Evolutionary conservation across 2,113 vertebrate genomes (phyloP).

Genomic region (Azemiops feae): DNA sequence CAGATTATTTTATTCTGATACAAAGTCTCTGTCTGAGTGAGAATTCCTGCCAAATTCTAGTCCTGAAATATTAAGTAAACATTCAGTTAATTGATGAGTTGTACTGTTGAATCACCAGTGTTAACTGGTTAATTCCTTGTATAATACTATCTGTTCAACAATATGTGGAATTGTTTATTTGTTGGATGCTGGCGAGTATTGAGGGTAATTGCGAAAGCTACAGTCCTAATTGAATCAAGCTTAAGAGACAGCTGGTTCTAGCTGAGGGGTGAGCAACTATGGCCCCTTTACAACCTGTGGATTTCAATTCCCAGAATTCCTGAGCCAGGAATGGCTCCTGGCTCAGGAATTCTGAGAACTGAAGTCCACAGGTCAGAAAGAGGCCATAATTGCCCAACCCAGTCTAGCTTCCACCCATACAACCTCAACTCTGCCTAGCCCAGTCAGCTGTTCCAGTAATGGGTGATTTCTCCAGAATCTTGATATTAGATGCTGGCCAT

Average conservation of each 20-base stretch:
- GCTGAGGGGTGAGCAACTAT: not conserved
- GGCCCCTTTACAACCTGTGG: not conserved
- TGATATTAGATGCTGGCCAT: not conserved
- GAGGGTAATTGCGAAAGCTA: not conserved
- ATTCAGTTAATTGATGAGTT: not conserved
- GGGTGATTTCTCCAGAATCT: not conserved
- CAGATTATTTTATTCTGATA: not conserved
- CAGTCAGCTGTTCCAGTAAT: not conserved
- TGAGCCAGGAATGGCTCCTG: not conserved
- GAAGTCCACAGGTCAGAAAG: not conserved
- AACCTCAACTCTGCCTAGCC: too few relatives aligned
- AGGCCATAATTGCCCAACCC: not conserved
- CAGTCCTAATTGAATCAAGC: not conserved
- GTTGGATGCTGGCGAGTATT: not conserved
- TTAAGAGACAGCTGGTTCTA: not conserved
- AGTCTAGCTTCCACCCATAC: not conserved
- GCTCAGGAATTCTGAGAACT: not conserved
- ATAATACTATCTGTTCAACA: not conserved
- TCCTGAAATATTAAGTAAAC: not conserved
- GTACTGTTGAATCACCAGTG: not conserved
- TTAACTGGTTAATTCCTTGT: not conserved
- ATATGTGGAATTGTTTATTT: not conserved
- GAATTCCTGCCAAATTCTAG: not conserved
- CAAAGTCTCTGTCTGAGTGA: not conserved
- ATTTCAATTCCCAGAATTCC: not conserved